Base-by-base conservation (phyloP, 2,888 invertebrate genomes). In the Petrolisthes manimaculis region DNA sequence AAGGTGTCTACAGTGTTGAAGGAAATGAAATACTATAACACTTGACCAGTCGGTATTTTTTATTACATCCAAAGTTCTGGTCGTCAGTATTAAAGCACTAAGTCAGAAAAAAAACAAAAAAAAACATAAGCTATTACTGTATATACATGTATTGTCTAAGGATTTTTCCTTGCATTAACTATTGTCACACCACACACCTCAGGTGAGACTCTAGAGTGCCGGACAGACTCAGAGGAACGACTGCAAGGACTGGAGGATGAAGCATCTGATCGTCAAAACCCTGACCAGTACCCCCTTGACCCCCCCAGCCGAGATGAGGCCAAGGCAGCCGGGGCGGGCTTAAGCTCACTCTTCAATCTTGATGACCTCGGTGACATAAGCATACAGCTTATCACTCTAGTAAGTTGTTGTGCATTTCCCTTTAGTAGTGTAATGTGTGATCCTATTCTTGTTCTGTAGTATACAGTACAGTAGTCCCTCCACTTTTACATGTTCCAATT, bases 161-260 rank as follows among this genome's bases (percentile, higher is more conserved):
- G 37, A 37, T 37, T 37, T 37, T 37, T 37, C 37, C 37, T 37
- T 37, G 37, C 37, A 37, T 37, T 37, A 37, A 37, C 37, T 37
- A 37, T 37, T 1, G 37, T 2, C 37, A 37, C 37, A 37, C 37
- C 37, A 37, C 37, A 80, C 8, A 18, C n/a, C 24, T 4, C 74
- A 90, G 90, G 90, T 51, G 90, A 90, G 78, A 90, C 90, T n/a
- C 85, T 90, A 77, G 90, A 90, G 83, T 90, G 90, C 71, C 86
- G 88, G 54, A 88, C 90, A 79, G 90, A 90, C 79, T 90, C 90
- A 21, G 90, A 90, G 8, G 90, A 90, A 67, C 83, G 90, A 53
- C 74, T 90, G 37, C 86, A 80, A 67, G 85, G 80, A 14, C 74
- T 90, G n/a, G 90, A 86, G 5, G 90, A 90, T 3, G 90, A 90